These are phyloP conservation scores for Pogonomyrmex barbatus DNA, from an alignment of 1,140 invertebrate species.

Conservation along the genomic window DNA sequence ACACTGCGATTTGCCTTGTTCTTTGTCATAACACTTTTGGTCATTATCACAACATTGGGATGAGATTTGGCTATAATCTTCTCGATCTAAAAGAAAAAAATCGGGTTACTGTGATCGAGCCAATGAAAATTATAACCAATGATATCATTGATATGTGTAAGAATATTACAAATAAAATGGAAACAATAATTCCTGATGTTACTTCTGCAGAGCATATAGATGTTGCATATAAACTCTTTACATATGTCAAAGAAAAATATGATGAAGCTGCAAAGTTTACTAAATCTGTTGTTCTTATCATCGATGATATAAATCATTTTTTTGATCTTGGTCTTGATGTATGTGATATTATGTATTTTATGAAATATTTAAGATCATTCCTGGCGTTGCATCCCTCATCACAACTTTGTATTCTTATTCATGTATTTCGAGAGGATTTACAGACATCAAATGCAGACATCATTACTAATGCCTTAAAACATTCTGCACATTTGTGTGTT, in stretches of 20 bases:
- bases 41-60: conserved; percentile 91
- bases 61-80: conserved; percentile 90
- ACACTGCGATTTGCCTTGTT: conserved; percentile 87
- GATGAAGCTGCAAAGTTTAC: conserved; percentile 74
- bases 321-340: conserved; percentile 88
- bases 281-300: conserved; percentile 86
- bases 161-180: conserved; percentile 75
- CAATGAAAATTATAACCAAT: conserved; percentile 85
- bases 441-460: conserved; percentile 82
- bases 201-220: conserved; percentile 46
- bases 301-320: conserved; percentile 91
- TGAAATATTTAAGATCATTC: conserved; percentile 84
- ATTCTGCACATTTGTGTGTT: conserved; percentile 88
- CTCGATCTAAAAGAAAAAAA: conserved; percentile 86
- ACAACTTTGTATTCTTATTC: conserved; percentile 86
- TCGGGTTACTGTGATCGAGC: conserved; percentile 87
- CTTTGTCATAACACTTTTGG: conserved; percentile 90
- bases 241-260: conserved; percentile 76
- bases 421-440: conserved; percentile 86
- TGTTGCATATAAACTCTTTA: conserved; percentile 82
- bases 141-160: conserved; percentile 81
- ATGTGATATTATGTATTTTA: conserved; percentile 86
- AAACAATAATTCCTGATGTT: conserved; percentile 75
- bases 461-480: conserved; percentile 87
- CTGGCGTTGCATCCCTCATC: conserved; percentile 80